Conservation (phyloP, 2,797 vertebrate species). For the Danio choprae region DNA sequence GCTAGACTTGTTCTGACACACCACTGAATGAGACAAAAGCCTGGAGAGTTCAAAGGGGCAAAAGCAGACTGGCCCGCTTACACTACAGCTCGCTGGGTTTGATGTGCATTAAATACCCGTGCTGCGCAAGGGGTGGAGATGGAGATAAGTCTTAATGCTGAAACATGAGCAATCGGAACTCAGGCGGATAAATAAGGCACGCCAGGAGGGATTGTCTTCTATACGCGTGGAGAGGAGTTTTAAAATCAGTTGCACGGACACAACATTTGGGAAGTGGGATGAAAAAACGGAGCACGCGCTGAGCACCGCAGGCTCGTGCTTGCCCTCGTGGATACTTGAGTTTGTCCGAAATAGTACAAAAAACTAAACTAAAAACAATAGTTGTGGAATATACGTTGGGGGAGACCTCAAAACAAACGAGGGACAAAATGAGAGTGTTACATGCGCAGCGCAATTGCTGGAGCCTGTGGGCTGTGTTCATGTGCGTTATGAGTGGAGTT, state of each 20-base stretch:
- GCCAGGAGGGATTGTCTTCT: constrained; percentile 60
- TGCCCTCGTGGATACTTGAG: constrained; percentile 66
- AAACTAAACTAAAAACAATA: no score
- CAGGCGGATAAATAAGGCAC: constrained; percentile 78
- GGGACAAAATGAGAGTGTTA: constrained; percentile 67
- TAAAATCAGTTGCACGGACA: constrained; percentile 62
- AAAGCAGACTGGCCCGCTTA: constrained; percentile 19
- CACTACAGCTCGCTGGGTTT: constrained; percentile 36
- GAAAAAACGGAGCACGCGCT: constrained; percentile 66
- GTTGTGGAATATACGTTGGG: neutral
- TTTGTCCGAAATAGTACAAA: neutral
- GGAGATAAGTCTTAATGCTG: constrained; percentile 76
- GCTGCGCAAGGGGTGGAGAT: constrained; percentile 70
- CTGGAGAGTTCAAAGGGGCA: constrained; percentile 58
- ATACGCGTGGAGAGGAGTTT: constrained; percentile 61
- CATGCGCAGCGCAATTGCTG: constrained; percentile 67
- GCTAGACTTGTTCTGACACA: constrained; percentile 43
- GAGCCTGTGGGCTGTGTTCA: constrained; percentile 74
- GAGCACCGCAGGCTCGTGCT: constrained; percentile 56
- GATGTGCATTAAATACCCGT: constrained; percentile 52
- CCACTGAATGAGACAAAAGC: constrained; percentile 57
- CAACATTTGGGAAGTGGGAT: constrained; percentile 70
- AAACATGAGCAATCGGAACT: constrained; percentile 80
- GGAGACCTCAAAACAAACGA: constrained; percentile 48
- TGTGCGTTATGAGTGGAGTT: constrained; percentile 70